Base-by-base conservation (phyloP, 2,797 vertebrate genomes). In the Rachycentron canadum region DNA sequence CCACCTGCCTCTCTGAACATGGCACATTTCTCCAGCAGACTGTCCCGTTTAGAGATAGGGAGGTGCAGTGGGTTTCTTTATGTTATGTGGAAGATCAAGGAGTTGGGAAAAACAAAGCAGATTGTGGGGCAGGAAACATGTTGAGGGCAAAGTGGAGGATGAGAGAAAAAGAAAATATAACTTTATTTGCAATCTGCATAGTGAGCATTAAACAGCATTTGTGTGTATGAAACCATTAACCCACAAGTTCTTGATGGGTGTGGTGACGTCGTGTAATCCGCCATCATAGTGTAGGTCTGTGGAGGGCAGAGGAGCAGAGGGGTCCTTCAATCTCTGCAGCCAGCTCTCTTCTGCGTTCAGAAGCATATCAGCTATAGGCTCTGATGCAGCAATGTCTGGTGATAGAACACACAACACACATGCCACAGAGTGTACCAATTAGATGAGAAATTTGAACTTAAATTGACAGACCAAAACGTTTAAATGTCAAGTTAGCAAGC, bases 31-130 rank as follows among this genome's bases (percentile, higher is more conserved):
- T 99, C 98, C 91, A 97, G 87, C 84, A 99, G 93, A 87, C 97
- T 97, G 94, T 99, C 98, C 78, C 96, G 95, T 88, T 98, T 99
- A 69, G 97, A 95, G 69, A 99, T 97, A 0, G 97, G 92, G 70
- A 98, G 78, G 73, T 94, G 93, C 84, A 97, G 77, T 6, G 96
- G 95, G 74, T 92, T 95, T 76, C 98, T 99, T 76, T 28, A 73
- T 26, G 23, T 74, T 3, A 26, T 14, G 32, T 26, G 59, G 32
- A 45, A 2, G 28, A 25, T 12, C 11, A 40, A 55, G 13, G 25
- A 5, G 14, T 32, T 26, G 23, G 17, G 34, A n/a, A 71, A 13
- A 16, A 76, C 7, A 52, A 2, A 65, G 45, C 3, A 13, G 26
- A 53, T 13, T 4, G 3, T 69, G 3, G 19, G n/a, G 10, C 0